Evolutionary conservation across 2,888 invertebrate genomes (phyloP).

Genomic region (Anthophora plumipes): DNA sequence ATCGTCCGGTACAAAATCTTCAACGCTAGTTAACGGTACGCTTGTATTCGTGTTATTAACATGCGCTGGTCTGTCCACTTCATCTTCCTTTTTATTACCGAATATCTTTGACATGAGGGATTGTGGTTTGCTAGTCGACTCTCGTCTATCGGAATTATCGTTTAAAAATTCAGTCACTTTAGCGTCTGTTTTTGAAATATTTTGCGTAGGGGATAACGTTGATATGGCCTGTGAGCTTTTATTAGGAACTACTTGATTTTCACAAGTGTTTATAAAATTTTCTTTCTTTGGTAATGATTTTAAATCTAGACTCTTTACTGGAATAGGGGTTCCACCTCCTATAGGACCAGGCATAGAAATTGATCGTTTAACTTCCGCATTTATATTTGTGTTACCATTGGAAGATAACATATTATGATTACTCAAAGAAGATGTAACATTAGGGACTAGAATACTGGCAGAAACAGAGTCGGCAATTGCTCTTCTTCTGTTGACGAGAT

Average conservation of each 20-base stretch:
- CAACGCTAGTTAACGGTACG: conserved; percentile 86
- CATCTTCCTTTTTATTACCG: conserved; percentile 80
- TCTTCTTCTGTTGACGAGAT: conserved; percentile 90
- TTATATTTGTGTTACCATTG: conserved; percentile 57
- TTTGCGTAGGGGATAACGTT: conserved; percentile 55
- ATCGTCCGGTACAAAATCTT: conserved; percentile 90
- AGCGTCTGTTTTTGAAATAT: conserved; percentile 64
- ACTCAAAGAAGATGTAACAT: conserved; percentile 79
- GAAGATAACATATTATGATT: conserved; percentile 73
- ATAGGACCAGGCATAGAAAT: conserved; percentile 80
- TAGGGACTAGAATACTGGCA: conserved; percentile 84
- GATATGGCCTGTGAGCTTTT: conserved; percentile 47
- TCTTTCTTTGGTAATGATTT: conserved; percentile 76
- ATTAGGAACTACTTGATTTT: conserved; percentile 56
- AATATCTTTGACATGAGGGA: conserved; percentile 81
- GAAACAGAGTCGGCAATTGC: conserved; percentile 89
- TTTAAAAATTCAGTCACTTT: conserved; percentile 64
- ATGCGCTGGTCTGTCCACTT: conserved; percentile 74
- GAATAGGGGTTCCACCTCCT: conserved; percentile 83
- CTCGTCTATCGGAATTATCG: conserved; percentile 70
- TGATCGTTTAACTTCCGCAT: conserved; percentile 73
- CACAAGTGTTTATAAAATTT: conserved; percentile 51
- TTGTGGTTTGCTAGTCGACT: conserved; percentile 70
- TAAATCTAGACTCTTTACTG: conserved; percentile 78
- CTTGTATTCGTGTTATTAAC: conserved; percentile 61